Base-by-base conservation (phyloP, 1,140 invertebrate genomes). In the Arion vulgaris region DNA sequence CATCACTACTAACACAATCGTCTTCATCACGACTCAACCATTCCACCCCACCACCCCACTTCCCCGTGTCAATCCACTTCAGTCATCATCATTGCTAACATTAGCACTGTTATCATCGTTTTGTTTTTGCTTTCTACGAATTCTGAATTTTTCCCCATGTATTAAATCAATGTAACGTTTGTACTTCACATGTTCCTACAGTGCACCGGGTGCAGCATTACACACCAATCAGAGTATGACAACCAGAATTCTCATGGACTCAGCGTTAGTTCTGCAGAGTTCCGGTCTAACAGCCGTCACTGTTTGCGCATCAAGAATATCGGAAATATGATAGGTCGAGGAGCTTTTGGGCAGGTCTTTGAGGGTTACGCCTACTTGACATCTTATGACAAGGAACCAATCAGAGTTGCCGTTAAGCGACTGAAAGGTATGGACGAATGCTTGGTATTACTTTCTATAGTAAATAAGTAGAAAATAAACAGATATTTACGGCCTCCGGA, bases 291-390 rank as follows among this genome's bases (percentile, higher is more conserved):
- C 34, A 23, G 34, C n/a, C 45, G 78, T 23, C 62, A 71, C 39
- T 41, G 62, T 23, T 11, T 80, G 2, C 41, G 78, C 39, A 80
- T 80, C 13, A 69, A 71, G 41, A 38, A 71, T 26, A 91, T 98
- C 23, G 93, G 96, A 84, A 96, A 97, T 90, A 97, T 98, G 92
- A 92, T 98, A 39, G 97, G 97, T 83, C 97, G 96, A 23, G 97
- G 97, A 0, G 97, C 98, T 91, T 98, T 98, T 93, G 97, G 97
- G 71, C 83, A 85, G 76, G 89, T 90, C 23, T 80, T 85, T 41
- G 84, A 83, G 38, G 89, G 79, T 0, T 73, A 57, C 19, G 80
- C 83, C 0, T 83, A 77, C 23, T 26, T 62, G 39, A 19, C 19
- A 1, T 69, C 74, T 19, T 26, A 80, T 7, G 45, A 80, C 38